These are phyloP conservation scores for Lasiurus cinereus DNA, from an alignment of 2,113 vertebrate species.

Conservation along the genomic window DNA sequence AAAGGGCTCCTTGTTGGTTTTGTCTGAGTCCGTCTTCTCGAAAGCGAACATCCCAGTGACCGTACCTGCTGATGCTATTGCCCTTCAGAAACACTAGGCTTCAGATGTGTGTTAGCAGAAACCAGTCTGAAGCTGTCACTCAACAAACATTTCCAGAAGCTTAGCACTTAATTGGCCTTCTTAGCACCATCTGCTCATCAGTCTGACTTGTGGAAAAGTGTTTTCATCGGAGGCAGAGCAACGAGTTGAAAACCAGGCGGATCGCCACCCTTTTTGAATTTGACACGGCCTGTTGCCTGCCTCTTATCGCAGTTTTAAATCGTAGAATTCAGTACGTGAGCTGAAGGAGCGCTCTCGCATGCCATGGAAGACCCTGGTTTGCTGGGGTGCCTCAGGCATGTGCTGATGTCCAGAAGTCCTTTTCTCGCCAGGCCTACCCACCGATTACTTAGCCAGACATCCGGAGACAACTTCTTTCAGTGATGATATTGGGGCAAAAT, in stretches of 20 bases:
- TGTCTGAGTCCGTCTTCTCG: background rate
- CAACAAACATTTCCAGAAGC: constrained; percentile 77
- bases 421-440: background rate
- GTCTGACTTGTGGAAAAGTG: constrained; percentile 71
- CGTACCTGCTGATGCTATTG: background rate
- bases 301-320: constrained; percentile 72
- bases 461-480: constrained; percentile 22
- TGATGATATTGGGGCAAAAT: background rate
- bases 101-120: constrained; percentile 54
- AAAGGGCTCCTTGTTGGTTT: constrained; percentile 28
- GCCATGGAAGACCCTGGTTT: background rate
- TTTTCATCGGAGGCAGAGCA: constrained; percentile 69
- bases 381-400: background rate
- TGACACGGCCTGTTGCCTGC: constrained; percentile 58
- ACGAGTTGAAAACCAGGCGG: constrained; percentile 76
- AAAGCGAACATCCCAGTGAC: constrained; percentile 60
- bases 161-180: constrained; percentile 78
- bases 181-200: constrained; percentile 80
- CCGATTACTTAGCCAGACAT: background rate
- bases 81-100: constrained; percentile 57
- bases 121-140: constrained; percentile 74
- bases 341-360: background rate
- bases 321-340: constrained; percentile 55
- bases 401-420: background rate
- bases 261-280: constrained; percentile 74